phyloP scores from a whole-genome alignment of 2,797 vertebrate genomes.

The Xiphophorus birchmanni region DNA sequence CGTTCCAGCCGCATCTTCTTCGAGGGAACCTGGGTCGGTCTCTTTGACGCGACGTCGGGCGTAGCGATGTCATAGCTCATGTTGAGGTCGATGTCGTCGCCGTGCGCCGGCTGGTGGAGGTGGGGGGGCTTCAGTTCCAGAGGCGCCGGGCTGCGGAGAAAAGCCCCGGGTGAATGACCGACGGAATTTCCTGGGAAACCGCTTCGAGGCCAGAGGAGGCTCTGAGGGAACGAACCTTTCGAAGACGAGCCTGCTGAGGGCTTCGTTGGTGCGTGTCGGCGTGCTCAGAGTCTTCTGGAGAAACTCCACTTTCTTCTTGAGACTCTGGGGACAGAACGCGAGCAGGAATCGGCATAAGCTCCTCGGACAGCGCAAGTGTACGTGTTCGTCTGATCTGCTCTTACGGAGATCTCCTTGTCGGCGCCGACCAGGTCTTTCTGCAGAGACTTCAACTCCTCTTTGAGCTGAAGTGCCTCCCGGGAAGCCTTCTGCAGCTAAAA shows the following conservation, averaged over 20 bases:
- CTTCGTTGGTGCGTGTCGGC: conserved; percentile 87
- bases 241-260: conserved; percentile 87
- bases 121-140: conserved; percentile 84
- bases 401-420: conserved; percentile 92
- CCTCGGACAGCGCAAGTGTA: neutral
- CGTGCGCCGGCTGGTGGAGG: conserved; percentile 77
- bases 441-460: conserved; percentile 86
- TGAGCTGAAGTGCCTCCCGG: conserved; percentile 80
- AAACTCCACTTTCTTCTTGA: conserved; percentile 93
- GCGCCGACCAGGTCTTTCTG: conserved; percentile 89
- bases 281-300: conserved; percentile 92
- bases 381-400: neutral
- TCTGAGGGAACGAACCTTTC: conserved; percentile 83
- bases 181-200: neutral
- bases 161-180: neutral
- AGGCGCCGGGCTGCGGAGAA: conserved; percentile 84
- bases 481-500: conserved; percentile 85
- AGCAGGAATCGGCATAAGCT: neutral
- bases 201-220: accelerated
- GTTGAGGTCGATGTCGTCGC: conserved; percentile 88
- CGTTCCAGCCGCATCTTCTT: conserved; percentile 88
- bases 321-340: conserved; percentile 78
- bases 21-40: conserved; percentile 43
- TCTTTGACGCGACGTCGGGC: conserved; percentile 79
- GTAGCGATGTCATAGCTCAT: conserved; percentile 88